These are phyloP conservation scores for Poeciliopsis retropinna DNA, from an alignment of 2,113 vertebrate species.

Conservation along the genomic window DNA sequence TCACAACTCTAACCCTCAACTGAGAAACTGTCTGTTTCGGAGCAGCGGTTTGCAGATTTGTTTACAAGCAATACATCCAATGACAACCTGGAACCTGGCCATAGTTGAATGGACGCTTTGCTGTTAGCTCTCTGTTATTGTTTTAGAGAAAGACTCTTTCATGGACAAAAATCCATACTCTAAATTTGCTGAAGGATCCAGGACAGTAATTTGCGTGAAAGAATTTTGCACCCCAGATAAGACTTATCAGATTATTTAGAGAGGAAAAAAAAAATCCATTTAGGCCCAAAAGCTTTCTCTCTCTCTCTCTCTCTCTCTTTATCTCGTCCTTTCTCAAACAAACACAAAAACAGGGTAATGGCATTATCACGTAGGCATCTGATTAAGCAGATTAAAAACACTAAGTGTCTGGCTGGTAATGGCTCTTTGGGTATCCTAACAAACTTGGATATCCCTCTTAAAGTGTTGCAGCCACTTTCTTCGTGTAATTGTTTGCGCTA, in stretches of 20 bases:
- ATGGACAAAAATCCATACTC: neutral
- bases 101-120: neutral
- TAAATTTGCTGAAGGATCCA: neutral
- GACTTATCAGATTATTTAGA: too few species aligned
- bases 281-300: neutral
- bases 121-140: neutral
- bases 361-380: slow-evolving; percentile 50
- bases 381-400: slow-evolving; percentile 63
- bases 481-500: too few species aligned
- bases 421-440: neutral
- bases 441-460: too few species aligned
- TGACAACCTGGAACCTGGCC: neutral
- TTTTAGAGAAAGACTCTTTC: neutral
- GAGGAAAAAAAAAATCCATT: slow-evolving; percentile 8
- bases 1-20: slow-evolving; percentile 47
- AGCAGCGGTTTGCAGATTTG: slow-evolving; percentile 13
- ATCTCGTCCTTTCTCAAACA: too few species aligned
- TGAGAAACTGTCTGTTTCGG: slow-evolving; percentile 15
- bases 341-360: too few species aligned
- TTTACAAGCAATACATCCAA: neutral
- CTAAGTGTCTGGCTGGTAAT: slow-evolving; percentile 29
- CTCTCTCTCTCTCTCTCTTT: too few species aligned
- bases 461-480: too few species aligned
- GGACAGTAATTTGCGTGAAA: too few species aligned
- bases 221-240: too few species aligned